These are phyloP conservation scores for Poecilia picta DNA, from an alignment of 2,797 vertebrate genomes.

Conservation along the genomic window DNA sequence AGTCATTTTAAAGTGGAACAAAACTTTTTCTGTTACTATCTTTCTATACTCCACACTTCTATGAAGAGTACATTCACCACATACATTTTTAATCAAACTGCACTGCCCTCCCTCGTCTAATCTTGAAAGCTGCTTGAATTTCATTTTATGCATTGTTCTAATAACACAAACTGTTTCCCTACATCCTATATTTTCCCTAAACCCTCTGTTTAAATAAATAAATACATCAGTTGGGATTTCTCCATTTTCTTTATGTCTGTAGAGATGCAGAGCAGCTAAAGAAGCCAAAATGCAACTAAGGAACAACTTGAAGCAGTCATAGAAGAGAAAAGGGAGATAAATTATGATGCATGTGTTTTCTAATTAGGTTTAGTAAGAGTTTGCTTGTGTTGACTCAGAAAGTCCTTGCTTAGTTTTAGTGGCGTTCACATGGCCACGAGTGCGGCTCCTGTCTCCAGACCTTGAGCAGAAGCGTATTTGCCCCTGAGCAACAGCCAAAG, in stretches of 20 bases:
- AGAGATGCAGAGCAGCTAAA: not conserved
- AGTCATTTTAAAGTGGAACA: not conserved
- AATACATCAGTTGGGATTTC: not conserved
- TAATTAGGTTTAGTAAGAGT: not conserved
- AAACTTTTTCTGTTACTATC: not conserved
- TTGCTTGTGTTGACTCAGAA: not conserved
- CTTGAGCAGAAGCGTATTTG: slow-evolving; percentile 22
- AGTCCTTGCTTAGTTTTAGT: slow-evolving; percentile 6
- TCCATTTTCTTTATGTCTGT: not conserved
- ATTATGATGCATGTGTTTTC: not conserved
- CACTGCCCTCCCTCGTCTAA: not conserved
- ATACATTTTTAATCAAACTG: not conserved
- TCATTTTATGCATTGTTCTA: slow-evolving; percentile 5
- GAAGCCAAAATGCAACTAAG: not conserved
- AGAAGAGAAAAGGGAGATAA: not conserved
- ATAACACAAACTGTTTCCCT: not conserved
- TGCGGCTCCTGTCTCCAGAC: slow-evolving; percentile 12
- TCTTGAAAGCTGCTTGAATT: not conserved
- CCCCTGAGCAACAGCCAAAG: slow-evolving; percentile 41
- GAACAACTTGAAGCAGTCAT: not conserved
- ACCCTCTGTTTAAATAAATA: not conserved
- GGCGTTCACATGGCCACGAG: slow-evolving; percentile 1
- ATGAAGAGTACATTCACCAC: not conserved
- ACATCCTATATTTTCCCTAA: not conserved
- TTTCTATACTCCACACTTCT: not conserved